Percentiles rank a stretch among this genome's conserved stretches.
Conservation (phyloP, 1,140 invertebrate species). For the Ceratosolen solmsi region DNA sequence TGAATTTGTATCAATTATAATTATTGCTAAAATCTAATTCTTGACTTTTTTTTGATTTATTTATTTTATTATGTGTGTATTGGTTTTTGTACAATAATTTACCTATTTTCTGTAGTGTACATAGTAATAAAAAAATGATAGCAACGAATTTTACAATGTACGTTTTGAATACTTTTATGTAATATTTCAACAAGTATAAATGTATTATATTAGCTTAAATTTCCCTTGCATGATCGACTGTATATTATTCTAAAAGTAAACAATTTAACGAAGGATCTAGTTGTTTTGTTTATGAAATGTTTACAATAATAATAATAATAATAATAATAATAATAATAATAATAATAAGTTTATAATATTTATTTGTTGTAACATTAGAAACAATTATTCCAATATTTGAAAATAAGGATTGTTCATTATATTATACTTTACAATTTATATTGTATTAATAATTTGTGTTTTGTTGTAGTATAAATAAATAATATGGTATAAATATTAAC, state of each 20-base stretch:
- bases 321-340: too few species aligned
- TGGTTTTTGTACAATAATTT: neutral
- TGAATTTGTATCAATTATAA: neutral
- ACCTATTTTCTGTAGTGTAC: slow-evolving; percentile 5
- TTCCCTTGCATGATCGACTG: slow-evolving; percentile 29
- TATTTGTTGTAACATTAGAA: neutral
- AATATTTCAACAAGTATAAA: too few species aligned
- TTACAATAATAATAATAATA: too few species aligned
- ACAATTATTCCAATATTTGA: neutral
- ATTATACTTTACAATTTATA: neutral
- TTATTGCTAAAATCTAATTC: neutral
- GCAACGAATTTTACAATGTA: neutral
- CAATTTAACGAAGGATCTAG: too few species aligned
- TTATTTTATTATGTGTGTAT: slow-evolving; percentile 29
- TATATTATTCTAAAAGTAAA: too few species aligned
- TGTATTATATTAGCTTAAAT: too few species aligned
- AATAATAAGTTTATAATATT: too few species aligned
- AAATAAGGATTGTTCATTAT: neutral
- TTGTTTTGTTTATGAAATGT: too few species aligned
- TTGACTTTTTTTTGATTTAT: slow-evolving; percentile 39
- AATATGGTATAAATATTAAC: neutral
- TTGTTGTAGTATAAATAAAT: neutral
- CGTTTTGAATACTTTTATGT: neutral
- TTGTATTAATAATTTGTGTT: neutral
- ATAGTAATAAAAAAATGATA: neutral